Evolutionary conservation across 2,797 vertebrate species (phyloP).

Genomic region (Varecia variegata): DNA sequence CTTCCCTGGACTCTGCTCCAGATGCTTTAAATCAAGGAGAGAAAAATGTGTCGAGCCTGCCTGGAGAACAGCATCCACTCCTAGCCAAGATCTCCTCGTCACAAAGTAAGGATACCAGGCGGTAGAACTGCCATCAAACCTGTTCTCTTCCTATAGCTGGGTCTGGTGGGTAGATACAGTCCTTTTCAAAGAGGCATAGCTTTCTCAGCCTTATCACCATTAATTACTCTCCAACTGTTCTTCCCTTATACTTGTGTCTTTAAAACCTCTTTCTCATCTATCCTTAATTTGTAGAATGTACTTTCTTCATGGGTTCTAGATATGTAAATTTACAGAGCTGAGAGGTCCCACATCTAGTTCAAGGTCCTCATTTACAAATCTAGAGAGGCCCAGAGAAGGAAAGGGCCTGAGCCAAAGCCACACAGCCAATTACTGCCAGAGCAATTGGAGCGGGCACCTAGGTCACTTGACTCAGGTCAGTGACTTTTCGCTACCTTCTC

Average conservation of each 20-base stretch:
- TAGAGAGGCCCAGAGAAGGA: not conserved
- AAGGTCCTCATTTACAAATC: not conserved
- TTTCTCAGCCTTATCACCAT: not conserved
- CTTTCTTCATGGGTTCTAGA: not conserved
- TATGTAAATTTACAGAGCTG: not conserved
- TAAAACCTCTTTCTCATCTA: not conserved
- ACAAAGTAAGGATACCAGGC: conserved; percentile 59
- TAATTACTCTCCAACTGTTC: not conserved
- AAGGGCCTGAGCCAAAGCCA: not conserved
- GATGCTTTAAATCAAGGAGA: conserved; percentile 32
- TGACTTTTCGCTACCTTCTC: not conserved
- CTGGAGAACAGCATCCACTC: not conserved
- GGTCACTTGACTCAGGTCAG: not conserved
- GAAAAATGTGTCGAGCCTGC: not conserved
- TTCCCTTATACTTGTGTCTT: not conserved
- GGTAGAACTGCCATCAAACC: not conserved
- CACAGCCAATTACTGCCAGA: not conserved
- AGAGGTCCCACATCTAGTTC: not conserved
- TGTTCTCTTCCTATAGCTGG: not conserved
- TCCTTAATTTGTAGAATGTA: conserved; percentile 24
- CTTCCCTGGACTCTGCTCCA: not conserved
- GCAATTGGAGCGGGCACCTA: not conserved
- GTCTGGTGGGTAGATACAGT: not conserved
- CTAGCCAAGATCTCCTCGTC: conserved; percentile 43
- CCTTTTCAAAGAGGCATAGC: not conserved